phyloP scores from a whole-genome alignment of 2,888 invertebrate genomes.

The Ligdia adustata region DNA sequence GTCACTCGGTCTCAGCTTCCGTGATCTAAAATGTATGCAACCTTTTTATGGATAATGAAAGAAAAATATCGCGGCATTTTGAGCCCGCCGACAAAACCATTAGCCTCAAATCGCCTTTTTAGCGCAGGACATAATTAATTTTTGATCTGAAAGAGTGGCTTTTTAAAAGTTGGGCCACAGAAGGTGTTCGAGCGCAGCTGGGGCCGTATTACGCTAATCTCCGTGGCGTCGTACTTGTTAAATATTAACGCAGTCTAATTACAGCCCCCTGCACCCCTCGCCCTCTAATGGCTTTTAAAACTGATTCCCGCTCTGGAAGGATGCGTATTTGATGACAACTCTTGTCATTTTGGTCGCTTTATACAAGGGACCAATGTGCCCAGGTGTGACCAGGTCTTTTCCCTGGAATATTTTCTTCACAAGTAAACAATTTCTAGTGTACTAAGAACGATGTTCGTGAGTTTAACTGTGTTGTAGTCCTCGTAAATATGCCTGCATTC shows the following conservation, averaged over 20 bases:
- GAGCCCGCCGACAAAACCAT: constrained; percentile 63
- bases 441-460: too few species aligned
- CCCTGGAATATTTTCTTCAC: background rate
- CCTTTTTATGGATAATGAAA: constrained; percentile 46
- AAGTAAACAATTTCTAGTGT: too few species aligned
- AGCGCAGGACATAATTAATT: constrained; percentile 67
- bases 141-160: constrained; percentile 73
- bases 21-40: constrained; percentile 24
- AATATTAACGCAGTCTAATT: constrained; percentile 84
- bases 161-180: constrained; percentile 68
- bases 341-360: constrained; percentile 59
- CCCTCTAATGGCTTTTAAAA: constrained; percentile 83
- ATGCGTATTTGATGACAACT: constrained; percentile 84
- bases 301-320: constrained; percentile 79
- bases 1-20: constrained; percentile 3
- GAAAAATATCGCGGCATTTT: constrained; percentile 42
- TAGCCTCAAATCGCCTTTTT: constrained; percentile 57
- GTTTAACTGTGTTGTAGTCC: too few species aligned
- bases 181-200: constrained; percentile 75
- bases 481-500: too few species aligned
- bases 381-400: too few species aligned
- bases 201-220: constrained; percentile 71
- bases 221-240: constrained; percentile 77
- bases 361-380: constrained; percentile 48
- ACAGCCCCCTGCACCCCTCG: constrained; percentile 60